phyloP scores from a whole-genome alignment of 2,888 invertebrate species.

The Eulithis prunata region DNA sequence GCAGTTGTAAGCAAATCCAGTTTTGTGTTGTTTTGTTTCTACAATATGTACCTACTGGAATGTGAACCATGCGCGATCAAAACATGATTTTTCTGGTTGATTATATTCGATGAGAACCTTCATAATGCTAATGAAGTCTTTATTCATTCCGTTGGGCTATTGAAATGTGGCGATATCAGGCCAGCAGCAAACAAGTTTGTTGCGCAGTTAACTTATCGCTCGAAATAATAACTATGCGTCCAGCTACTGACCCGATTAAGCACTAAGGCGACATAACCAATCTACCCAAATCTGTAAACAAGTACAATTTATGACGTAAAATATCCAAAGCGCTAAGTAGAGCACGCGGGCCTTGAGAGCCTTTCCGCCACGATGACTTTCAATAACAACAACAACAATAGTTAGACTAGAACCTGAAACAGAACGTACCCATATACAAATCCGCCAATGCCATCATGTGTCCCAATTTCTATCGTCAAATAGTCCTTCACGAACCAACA shows the following conservation, averaged over 20 bases:
- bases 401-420: conserved; percentile 43
- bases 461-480: conserved; percentile 55
- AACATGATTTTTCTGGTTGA: conserved; percentile 22
- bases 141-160: conserved; percentile 23
- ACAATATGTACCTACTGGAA: background rate
- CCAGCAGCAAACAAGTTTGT: conserved; percentile 61
- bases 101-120: conserved; percentile 12
- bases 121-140: conserved; percentile 26
- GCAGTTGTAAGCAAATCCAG: conserved; percentile 17
- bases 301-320: conserved; percentile 35
- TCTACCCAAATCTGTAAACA: conserved; percentile 29
- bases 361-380: conserved; percentile 58
- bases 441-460: conserved; percentile 77
- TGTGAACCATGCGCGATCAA: conserved; percentile 3
- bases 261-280: conserved; percentile 15
- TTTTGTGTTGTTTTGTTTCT: conserved; percentile 27
- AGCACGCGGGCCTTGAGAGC: conserved; percentile 67
- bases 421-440: conserved; percentile 77
- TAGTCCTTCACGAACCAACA: conserved; percentile 45
- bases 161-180: conserved; percentile 46
- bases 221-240: conserved; percentile 46
- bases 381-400: conserved; percentile 54
- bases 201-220: conserved; percentile 59
- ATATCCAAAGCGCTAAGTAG: conserved; percentile 53
- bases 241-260: conserved; percentile 30